phyloP scores from a whole-genome alignment of 1,140 invertebrate genomes.

The Caerostris extrusa region DNA sequence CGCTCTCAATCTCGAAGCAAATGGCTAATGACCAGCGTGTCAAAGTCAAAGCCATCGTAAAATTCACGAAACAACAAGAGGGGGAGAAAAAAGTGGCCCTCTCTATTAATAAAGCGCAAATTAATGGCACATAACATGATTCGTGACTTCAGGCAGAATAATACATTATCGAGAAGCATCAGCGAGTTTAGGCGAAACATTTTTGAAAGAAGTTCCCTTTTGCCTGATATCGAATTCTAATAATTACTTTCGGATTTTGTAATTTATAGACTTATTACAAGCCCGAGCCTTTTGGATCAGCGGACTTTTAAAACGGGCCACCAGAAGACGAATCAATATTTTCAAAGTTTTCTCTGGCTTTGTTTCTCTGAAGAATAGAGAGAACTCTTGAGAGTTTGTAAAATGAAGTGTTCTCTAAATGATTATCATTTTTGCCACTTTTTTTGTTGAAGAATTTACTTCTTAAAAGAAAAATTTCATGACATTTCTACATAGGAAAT shows the following conservation, averaged over 20 bases:
- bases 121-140: constrained; percentile 54
- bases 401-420: not conserved
- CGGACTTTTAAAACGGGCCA: constrained; percentile 33
- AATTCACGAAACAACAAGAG: not conserved
- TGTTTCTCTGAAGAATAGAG: not conserved
- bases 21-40: not conserved
- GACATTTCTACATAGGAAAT: not conserved
- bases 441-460: not conserved
- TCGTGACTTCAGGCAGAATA: constrained; percentile 56
- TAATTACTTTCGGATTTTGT: constrained; percentile 72
- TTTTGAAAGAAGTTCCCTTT: constrained; percentile 51
- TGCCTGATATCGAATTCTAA: constrained; percentile 76
- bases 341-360: not conserved
- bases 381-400: not conserved
- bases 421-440: not conserved
- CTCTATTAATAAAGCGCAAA: constrained; percentile 44
- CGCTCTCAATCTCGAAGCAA: not conserved
- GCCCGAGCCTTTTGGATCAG: constrained; percentile 37
- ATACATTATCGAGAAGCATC: constrained; percentile 57
- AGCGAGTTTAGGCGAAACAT: constrained; percentile 47
- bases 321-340: not conserved
- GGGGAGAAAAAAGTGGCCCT: not conserved
- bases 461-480: not conserved
- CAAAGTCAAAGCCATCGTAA: constrained; percentile 9
- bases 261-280: constrained; percentile 64